Evolutionary conservation across 2,113 vertebrate genomes (phyloP).

Genomic region (Myotis brandtii): DNA sequence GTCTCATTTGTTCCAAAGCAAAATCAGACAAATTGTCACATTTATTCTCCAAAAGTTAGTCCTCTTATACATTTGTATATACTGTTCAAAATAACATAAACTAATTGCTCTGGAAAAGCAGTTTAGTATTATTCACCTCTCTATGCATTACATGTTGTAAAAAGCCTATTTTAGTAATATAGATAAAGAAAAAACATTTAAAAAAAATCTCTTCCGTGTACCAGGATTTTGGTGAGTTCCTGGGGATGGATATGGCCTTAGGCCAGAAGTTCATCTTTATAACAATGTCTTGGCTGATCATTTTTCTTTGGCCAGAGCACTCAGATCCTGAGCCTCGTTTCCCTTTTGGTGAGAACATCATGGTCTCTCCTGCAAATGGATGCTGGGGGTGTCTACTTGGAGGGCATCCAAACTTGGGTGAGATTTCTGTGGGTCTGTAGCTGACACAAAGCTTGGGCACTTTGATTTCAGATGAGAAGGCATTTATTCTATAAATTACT

Average conservation of each 20-base stretch:
- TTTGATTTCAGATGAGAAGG: background rate
- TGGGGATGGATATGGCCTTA: background rate
- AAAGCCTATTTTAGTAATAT: background rate
- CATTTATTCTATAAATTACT: background rate
- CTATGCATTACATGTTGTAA: background rate
- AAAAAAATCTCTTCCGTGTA: background rate
- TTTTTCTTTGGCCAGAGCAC: background rate
- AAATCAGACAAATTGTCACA: background rate
- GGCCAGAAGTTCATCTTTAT: background rate
- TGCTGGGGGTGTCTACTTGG: fast-evolving
- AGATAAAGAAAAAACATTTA: background rate
- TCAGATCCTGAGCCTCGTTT: background rate
- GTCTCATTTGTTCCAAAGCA: background rate
- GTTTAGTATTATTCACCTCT: background rate
- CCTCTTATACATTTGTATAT: background rate
- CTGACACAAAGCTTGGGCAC: background rate
- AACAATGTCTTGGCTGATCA: background rate
- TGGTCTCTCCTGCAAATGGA: background rate
- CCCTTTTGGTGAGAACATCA: background rate
- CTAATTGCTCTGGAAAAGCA: background rate
- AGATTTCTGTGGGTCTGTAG: background rate
- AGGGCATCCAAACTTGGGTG: background rate
- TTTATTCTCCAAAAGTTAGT: background rate
- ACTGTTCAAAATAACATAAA: background rate
- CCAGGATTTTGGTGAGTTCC: background rate